phyloP scores from a whole-genome alignment of 2,113 vertebrate genomes.

The Erpornis zantholeuca region DNA sequence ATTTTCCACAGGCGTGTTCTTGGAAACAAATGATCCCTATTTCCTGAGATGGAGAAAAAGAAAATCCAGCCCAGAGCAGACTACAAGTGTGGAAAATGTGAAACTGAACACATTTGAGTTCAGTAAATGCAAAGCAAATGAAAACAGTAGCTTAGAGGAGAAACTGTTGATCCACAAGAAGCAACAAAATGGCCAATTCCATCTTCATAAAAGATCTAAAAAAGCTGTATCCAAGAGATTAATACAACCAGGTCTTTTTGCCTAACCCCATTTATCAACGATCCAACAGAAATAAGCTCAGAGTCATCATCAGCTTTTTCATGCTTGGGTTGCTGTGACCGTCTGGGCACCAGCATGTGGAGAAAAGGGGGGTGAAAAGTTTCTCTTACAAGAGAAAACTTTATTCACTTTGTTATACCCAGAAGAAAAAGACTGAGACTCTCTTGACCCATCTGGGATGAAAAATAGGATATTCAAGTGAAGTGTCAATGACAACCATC shows the following conservation, averaged over 20 bases:
- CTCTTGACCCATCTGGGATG: background rate
- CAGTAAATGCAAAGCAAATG: background rate
- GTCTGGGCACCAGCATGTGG: background rate
- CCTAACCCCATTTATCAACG: background rate
- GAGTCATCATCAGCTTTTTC: background rate
- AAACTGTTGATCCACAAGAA: background rate
- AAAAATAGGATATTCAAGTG: background rate
- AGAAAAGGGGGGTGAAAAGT: background rate
- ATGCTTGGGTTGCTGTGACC: accelerated
- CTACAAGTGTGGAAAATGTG: slow-evolving; percentile 46
- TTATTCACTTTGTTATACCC: background rate
- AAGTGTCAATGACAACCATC: background rate
- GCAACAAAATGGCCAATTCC: background rate
- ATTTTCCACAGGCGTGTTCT: slow-evolving; percentile 8
- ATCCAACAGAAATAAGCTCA: background rate
- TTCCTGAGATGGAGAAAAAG: slow-evolving; percentile 17
- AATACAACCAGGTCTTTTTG: background rate
- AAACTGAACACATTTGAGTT: background rate
- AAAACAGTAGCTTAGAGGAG: slow-evolving; percentile 1
- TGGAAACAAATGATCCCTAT: slow-evolving; percentile 17
- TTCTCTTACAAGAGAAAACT: background rate
- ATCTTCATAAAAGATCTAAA: background rate
- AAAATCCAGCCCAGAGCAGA: background rate
- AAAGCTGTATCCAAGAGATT: background rate
- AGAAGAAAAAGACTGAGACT: background rate